Conservation (phyloP, 2,888 invertebrate genomes). For the Prenolepis imparis region DNA sequence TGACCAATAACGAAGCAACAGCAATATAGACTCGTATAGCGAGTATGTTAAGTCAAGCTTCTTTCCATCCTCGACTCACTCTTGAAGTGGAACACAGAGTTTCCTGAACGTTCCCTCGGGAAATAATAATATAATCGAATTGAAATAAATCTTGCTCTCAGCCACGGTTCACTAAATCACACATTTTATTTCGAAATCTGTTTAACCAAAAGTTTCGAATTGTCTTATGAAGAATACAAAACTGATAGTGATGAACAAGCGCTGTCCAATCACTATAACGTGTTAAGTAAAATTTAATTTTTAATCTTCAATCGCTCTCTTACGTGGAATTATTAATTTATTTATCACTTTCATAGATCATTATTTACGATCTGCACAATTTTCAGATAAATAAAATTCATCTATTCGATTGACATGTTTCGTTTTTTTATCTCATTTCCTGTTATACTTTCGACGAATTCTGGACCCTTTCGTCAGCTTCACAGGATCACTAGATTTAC, state of each 20-base stretch:
- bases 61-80: slow-evolving; percentile 26
- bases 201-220: slow-evolving; percentile 19
- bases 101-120: slow-evolving; percentile 18
- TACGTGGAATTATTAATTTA: background rate
- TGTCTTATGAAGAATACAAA: background rate
- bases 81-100: slow-evolving; percentile 38
- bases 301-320: background rate
- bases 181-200: background rate
- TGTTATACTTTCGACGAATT: background rate
- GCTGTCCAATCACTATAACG: background rate
- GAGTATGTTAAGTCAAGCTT: slow-evolving; percentile 33
- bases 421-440: background rate
- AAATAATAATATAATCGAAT: slow-evolving; percentile 14
- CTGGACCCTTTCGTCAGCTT: background rate
- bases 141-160: slow-evolving; percentile 25
- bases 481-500: slow-evolving; percentile 19
- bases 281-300: background rate
- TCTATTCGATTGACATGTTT: slow-evolving; percentile 16
- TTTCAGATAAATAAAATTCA: background rate
- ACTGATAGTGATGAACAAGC: background rate
- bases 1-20: slow-evolving; percentile 7
- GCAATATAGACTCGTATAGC: slow-evolving; percentile 18
- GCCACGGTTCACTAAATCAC: slow-evolving; percentile 23
- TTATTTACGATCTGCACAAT: background rate
- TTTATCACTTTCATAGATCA: background rate